Base-by-base conservation (phyloP, 2,888 invertebrate species). In the Orchesella flavescens region DNA sequence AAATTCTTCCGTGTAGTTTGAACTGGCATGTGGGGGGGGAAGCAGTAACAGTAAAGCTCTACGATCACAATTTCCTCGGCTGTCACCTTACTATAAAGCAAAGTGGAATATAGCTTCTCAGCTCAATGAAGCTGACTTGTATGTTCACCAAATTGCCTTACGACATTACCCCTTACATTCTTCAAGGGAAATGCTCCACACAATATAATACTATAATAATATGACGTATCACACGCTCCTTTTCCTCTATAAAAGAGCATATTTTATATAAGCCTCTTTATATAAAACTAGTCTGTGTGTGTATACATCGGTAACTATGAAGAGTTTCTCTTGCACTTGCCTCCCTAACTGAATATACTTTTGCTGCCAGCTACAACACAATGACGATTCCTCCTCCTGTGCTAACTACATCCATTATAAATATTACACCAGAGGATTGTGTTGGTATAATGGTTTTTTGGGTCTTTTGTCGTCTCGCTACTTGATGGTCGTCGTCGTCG, bases 51-150 rank as follows among this genome's bases (percentile, higher is more conserved):
- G 79, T 79, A 79, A 79, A 79, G 72, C 72, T 79, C 49, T 34
- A 79, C 71, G 73, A 84, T 85, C 83, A 80, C 85, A 85, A 85
- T 85, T 85, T 85, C 85, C 85, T 85, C 77, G 80, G 53, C 83
- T 83, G 85, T 83, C 82, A 84, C 84, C 84, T 84, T 72, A 55
- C 79, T 72, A 79, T 63, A 79, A 71, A 79, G 79, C 71, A 72
- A 49, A 79, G 79, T 71, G 77, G 69, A 78, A 79, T n/a, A 79
- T 76, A 72, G 71, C 79, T 79, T 79, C 49, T 65, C 79, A 72
- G 79, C 72, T 79, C 79, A 79, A 79, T 79, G 79, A 79, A 63
- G 79, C 69, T 79, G 71, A 69, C 69, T 69, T 79, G 63, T 68
- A 49, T 72, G 72, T 78, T 61, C 43, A 79, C 79, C 71, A 79